Conservation (phyloP, 2,888 invertebrate species). For the Priocnemis perturbator region DNA sequence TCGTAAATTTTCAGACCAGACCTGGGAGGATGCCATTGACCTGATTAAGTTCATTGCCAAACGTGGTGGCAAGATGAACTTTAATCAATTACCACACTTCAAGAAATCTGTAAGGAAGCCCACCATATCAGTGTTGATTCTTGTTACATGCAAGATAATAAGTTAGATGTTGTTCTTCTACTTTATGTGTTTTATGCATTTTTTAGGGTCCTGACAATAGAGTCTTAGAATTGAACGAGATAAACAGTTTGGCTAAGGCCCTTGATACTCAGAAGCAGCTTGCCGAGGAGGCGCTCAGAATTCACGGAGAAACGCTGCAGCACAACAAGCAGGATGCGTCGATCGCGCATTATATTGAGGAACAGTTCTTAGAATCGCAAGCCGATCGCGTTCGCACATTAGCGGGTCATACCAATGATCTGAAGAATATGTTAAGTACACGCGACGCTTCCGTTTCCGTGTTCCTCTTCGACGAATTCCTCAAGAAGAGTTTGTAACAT, state of each 20-base stretch:
- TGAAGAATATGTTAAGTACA: constrained; percentile 80
- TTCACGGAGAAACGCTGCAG: constrained; percentile 83
- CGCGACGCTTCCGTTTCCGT: constrained; percentile 81
- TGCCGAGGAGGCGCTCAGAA: constrained; percentile 81
- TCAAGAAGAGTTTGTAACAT: constrained; percentile 60
- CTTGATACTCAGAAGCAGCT: constrained; percentile 86
- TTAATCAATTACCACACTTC: constrained; percentile 71
- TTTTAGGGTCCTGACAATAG: constrained; percentile 25
- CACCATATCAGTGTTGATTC: neutral
- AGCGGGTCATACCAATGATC: constrained; percentile 85
- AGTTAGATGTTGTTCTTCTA: neutral
- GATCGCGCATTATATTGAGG: constrained; percentile 85
- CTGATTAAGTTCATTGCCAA: constrained; percentile 86
- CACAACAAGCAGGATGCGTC: constrained; percentile 76
- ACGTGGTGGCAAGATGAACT: constrained; percentile 82
- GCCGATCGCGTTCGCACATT: constrained; percentile 82
- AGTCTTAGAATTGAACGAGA: constrained; percentile 80
- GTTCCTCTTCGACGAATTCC: constrained; percentile 85
- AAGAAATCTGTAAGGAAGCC: constrained; percentile 58
- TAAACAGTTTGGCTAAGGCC: constrained; percentile 84
- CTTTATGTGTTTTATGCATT: constrained; percentile 4
- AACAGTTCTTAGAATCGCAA: constrained; percentile 84
- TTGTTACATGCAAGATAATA: neutral
- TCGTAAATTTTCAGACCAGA: constrained; percentile 83
- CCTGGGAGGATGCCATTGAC: constrained; percentile 85